A percentile compares a stretch with the other conserved stretches of the same genome.
phyloP scores from a whole-genome alignment of 2,888 invertebrate species.

The Drosophila buzzatii region DNA sequence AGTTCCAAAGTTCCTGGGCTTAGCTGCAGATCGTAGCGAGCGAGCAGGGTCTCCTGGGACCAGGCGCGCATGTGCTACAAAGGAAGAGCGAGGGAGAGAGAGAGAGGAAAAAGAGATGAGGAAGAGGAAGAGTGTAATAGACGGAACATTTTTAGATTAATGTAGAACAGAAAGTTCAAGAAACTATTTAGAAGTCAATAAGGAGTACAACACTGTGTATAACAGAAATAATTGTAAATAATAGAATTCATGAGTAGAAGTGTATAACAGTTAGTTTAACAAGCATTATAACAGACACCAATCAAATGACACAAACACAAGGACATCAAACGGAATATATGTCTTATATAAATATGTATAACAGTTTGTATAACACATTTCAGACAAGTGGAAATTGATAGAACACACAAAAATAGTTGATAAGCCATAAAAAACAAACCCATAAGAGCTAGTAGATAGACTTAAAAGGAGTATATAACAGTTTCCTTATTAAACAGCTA shows the following conservation, averaged over 20 bases:
- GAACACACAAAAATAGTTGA: neutral
- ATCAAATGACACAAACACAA: neutral
- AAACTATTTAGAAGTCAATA: neutral
- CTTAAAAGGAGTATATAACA: neutral
- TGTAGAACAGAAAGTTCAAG: neutral
- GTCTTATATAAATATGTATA: neutral
- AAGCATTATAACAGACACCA: neutral
- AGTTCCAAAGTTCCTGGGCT: slow-evolving; percentile 86
- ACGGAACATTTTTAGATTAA: neutral
- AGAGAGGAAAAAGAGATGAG: neutral
- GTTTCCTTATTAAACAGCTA: neutral
- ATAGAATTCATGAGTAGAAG: neutral
- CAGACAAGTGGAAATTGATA: neutral
- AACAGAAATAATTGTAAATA: neutral
- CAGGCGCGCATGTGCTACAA: slow-evolving; percentile 88
- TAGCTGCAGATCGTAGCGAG: slow-evolving; percentile 87
- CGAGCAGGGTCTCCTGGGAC: slow-evolving; percentile 89
- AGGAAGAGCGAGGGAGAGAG: no score
- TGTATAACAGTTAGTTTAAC: slow-evolving; percentile 5
- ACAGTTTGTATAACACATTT: neutral
- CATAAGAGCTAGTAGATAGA: neutral
- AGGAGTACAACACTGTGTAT: neutral
- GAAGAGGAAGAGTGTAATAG: neutral
- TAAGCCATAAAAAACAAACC: neutral
- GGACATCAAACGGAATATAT: rapidly evolving